Evolutionary conservation across 2,113 vertebrate genomes (phyloP), one percentile per base, ranked within the genome.

Genomic region (Bufo bufo): DNA sequence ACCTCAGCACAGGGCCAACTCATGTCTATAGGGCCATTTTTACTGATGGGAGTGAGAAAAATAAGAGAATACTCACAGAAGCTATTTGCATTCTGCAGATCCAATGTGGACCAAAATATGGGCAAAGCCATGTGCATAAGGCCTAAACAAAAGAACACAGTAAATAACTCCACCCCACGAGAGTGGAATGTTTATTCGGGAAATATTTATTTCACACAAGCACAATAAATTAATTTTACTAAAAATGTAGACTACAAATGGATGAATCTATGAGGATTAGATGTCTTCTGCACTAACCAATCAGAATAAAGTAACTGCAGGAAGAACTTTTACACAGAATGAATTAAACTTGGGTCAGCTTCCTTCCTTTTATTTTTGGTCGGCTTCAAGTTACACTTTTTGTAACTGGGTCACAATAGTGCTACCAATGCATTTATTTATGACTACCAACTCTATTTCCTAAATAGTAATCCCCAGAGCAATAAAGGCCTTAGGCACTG

Each of bases 401-500:
- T 83, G 72, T 58, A 88, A 83, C 84, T 88, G 54, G 80, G 87
- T 88, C 87, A 88, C 80, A 65, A 23, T 58, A 65, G 47, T 84
- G 80, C 87, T 75, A 83, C 45, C 71, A 77, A 52, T 83, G 87
- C 87, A 88, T 83, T 84, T 88, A 88, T 87, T 87, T 88, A 74
- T 83, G 69, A 65, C 47, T 74, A 77, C 58, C 19, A 65, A 71
- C 77, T 88, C 12, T 77, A 52, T 83, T 84, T 74, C 87, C 47
- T 83, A 88, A 84, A 88, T 84, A 88, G 65, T 77, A 88, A 84
- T 88, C 80, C 80, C 81, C 66, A 83, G 58, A 83, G 87, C 65
- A 87, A n/a, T 54, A 4, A 77, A 66, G 87, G 80, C 87, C 87
- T 63, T 33, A 88, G 87, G 87, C 87, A 65, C 71, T 61, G 87